phyloP scores from a whole-genome alignment of 2,797 vertebrate genomes.

The Syncerus caffer region DNA sequence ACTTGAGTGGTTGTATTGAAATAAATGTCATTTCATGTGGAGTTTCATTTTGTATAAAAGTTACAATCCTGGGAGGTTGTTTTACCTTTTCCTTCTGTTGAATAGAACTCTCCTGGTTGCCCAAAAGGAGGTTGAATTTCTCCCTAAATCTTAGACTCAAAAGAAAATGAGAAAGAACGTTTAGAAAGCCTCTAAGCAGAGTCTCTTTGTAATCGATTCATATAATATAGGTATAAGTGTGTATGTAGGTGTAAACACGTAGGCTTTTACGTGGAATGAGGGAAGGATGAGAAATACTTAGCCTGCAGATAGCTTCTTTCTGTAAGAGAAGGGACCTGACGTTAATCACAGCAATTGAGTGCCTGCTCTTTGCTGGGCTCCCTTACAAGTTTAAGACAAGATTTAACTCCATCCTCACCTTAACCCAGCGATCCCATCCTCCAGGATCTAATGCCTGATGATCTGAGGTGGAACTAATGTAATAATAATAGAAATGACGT shows the following conservation, averaged over 20 bases:
- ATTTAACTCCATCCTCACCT: not conserved
- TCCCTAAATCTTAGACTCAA: not conserved
- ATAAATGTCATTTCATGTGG: not conserved
- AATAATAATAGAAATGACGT: not conserved
- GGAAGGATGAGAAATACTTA: not conserved
- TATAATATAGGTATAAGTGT: rapidly evolving
- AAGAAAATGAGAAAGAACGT: not conserved
- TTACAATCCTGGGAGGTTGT: not conserved
- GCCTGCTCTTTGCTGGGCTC: not conserved
- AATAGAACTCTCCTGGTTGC: not conserved
- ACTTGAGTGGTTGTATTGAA: not conserved
- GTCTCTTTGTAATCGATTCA: not conserved
- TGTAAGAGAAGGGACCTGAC: not conserved
- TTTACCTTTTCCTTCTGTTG: not conserved
- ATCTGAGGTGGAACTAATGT: not conserved
- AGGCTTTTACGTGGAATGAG: rapidly evolving
- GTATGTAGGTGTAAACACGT: rapidly evolving
- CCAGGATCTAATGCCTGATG: not conserved
- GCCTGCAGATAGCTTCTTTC: not conserved
- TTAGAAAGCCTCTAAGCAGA: not conserved
- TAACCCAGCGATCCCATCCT: not conserved
- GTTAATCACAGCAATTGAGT: not conserved
- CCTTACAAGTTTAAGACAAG: not conserved
- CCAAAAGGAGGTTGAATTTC: not conserved
- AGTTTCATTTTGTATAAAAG: not conserved